A percentile compares a stretch with the other conserved stretches of the same genome.
These are phyloP conservation scores for Protophormia terraenovae DNA, from an alignment of 2,888 invertebrate species.

Conservation along the genomic window DNA sequence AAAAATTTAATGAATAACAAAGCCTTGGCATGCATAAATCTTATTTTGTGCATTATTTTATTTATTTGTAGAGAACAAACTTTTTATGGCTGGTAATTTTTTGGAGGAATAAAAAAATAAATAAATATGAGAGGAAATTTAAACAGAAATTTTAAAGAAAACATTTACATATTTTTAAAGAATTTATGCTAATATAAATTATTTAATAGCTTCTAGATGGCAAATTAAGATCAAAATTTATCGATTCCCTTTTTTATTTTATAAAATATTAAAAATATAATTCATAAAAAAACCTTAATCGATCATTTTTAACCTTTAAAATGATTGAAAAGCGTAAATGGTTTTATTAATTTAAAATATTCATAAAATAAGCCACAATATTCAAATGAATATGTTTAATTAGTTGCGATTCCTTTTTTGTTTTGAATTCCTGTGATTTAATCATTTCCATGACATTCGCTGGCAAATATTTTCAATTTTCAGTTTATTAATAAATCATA, in stretches of 20 bases:
- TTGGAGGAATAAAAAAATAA: neutral
- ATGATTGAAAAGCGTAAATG: neutral
- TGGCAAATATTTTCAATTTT: constrained; percentile 30
- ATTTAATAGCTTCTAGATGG: no score
- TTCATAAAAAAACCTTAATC: neutral
- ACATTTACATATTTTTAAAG: no score
- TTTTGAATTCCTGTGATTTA: neutral
- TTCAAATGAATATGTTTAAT: constrained; percentile 27
- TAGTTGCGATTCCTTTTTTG: constrained; percentile 2
- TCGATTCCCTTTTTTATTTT: no score
- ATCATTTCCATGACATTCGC: constrained; percentile 27
- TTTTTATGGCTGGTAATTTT: neutral
- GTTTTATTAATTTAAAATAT: neutral
- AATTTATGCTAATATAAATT: no score
- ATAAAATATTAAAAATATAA: neutral
- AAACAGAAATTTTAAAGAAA: neutral
- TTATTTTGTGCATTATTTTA: neutral
- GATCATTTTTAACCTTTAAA: neutral
- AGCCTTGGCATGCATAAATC: neutral
- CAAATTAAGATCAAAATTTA: no score
- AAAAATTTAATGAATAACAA: neutral
- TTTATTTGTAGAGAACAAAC: neutral
- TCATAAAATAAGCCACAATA: neutral
- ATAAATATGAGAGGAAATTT: neutral
- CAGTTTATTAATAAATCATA: constrained; percentile 62